Evolutionary conservation across 2,113 vertebrate species (phyloP), one percentile per base, ranked within the genome.

Genomic region (Kryptolebias marmoratus): DNA sequence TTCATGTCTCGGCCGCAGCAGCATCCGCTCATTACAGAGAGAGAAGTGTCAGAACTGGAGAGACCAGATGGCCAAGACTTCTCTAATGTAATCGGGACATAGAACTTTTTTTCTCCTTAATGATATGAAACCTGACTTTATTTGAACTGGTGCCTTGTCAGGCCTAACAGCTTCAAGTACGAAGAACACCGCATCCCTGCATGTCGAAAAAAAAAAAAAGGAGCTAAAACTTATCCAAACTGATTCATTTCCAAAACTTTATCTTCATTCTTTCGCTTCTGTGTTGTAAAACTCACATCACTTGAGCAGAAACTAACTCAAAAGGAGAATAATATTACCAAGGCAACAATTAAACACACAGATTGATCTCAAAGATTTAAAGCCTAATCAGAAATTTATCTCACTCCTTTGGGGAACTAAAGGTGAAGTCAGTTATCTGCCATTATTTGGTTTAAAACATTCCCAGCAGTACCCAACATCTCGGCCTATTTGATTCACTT

Each of bases 41-140:
- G 85, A 91, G 91, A 87, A 91, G 91, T 93, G 92, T 93, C 91
- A 93, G 91, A 86, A 82, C 81, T 63, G 68, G 76, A 87, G 89
- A 89, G 89, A 90, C 79, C 87, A 88, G 86, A 89, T 71, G 80
- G 79, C 87, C 71, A 86, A 89, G 87, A 80, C 87, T 92, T 74
- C 87, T 90, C 80, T 92, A 91, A 92, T 92, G 91, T 93, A 93
- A 93, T 94, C 90, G 91, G 92, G 90, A 91, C 92, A 93, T 79
- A 88, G 88, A 91, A 91, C 89, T 91, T 92, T 92, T 92, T 36
- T 86, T 84, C 85, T 86, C 87, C 83, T 91, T 92, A 93, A 93
- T 93, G 91, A 93, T 89, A 92, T 90, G 90, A 94, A 86, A 86
- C 86, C 85, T 78, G 87, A 88, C 91, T 88, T 82, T 75, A 87